A percentile compares a stretch with the other conserved stretches of the same genome.
Evolutionary conservation across 1,140 invertebrate genomes (phyloP).

Genomic region (Megalopta genalis): DNA sequence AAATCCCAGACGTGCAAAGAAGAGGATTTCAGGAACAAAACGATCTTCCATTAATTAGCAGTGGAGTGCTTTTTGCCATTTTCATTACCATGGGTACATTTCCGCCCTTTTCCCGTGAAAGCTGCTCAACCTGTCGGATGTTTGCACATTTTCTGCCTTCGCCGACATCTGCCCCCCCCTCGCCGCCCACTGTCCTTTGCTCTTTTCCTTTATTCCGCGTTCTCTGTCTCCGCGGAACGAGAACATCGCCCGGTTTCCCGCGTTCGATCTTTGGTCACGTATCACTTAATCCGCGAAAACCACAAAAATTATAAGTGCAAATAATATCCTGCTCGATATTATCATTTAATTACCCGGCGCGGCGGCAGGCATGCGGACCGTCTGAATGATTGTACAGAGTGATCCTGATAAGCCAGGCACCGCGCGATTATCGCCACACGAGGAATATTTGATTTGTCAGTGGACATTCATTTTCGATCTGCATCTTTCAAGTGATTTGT

Average conservation of each 20-base stretch:
- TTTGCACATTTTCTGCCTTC: constrained; percentile 50
- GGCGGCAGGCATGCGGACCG: too few relatives aligned
- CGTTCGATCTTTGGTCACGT: background rate
- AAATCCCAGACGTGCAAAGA: constrained; percentile 48
- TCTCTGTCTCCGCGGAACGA: background rate
- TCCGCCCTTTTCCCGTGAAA: constrained; percentile 31
- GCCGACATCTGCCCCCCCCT: background rate
- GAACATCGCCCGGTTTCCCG: background rate
- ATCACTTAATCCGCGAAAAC: background rate
- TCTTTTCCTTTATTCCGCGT: constrained; percentile 22
- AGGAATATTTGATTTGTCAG: background rate
- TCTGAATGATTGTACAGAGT: background rate
- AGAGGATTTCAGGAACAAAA: constrained; percentile 52
- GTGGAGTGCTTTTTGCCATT: constrained; percentile 61
- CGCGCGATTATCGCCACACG: background rate
- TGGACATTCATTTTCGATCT: background rate
- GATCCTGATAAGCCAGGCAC: background rate
- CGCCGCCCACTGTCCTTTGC: constrained; percentile 3
- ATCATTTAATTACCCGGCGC: constrained; percentile 14
- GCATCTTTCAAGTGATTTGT: background rate
- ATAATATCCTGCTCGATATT: constrained; percentile 4
- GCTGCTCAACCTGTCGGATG: constrained; percentile 51
- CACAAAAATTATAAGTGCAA: constrained; percentile 4
- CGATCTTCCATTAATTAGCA: constrained; percentile 64
- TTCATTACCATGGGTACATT: constrained; percentile 56